phyloP scores from a whole-genome alignment of 2,797 vertebrate species.

The Chanos chanos region DNA sequence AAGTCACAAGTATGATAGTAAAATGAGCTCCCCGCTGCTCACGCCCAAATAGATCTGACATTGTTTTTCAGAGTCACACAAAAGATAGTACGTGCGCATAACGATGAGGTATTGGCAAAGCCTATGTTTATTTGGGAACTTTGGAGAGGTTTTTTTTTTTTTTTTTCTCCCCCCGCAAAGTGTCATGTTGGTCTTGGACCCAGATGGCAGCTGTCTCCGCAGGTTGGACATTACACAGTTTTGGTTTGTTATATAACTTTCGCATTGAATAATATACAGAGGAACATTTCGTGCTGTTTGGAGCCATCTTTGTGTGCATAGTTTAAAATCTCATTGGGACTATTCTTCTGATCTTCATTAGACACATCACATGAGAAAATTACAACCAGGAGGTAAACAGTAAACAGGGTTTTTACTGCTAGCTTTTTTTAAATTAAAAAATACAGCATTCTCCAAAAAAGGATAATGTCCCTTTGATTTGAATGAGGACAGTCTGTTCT shows the following conservation, averaged over 20 bases:
- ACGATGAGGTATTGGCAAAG: constrained; percentile 23
- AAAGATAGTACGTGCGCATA: constrained; percentile 27
- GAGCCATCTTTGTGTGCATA: constrained; percentile 1
- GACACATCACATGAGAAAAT: constrained; percentile 11
- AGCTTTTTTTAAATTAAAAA: too few species aligned
- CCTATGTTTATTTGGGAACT: constrained; percentile 35
- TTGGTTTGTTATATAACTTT: constrained; percentile 39
- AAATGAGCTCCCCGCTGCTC: constrained; percentile 7
- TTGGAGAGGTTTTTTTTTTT: constrained; percentile 22
- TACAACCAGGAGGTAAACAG: background rate
- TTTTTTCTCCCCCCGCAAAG: constrained; percentile 9
- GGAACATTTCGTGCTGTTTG: constrained; percentile 27
- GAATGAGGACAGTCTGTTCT: too few species aligned
- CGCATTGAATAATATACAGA: constrained; percentile 31
- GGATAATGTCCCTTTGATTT: too few species aligned
- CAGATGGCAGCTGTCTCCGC: constrained; percentile 19
- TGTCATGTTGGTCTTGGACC: constrained; percentile 47
- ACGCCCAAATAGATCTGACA: constrained; percentile 32
- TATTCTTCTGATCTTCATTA: background rate
- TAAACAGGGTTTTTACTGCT: background rate
- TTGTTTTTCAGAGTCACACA: constrained; percentile 26
- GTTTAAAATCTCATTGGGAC: background rate
- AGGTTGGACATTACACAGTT: constrained; percentile 33
- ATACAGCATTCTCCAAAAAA: too few species aligned
- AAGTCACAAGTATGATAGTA: constrained; percentile 32